A percentile compares a stretch with the other conserved stretches of the same genome.
These are phyloP conservation scores for Chrysaora quinquecirrha DNA, from an alignment of 30 jellyfish, hydroid and myxozoan species.

Conservation along the genomic window DNA sequence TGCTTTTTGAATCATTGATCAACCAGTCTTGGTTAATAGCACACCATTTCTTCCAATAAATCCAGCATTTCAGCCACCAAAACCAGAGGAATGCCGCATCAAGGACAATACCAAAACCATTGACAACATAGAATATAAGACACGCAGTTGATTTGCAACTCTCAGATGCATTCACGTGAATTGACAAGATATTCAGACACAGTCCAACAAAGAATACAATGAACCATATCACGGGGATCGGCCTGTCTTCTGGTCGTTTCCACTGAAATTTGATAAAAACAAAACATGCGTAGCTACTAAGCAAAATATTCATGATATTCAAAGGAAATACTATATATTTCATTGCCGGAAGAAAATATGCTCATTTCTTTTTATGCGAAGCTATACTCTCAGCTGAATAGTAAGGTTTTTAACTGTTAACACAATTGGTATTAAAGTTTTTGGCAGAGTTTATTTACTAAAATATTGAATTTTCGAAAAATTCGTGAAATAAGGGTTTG, in stretches of 20 bases:
- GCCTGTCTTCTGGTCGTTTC: slow-evolving; percentile 93
- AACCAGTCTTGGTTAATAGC: slow-evolving; percentile 95
- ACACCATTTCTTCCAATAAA: slow-evolving; percentile 95
- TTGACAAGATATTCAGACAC: slow-evolving; percentile 79
- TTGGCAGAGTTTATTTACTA: too few species aligned
- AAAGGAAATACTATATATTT: too few species aligned
- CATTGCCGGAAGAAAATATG: too few species aligned
- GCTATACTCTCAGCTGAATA: too few species aligned
- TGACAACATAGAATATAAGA: slow-evolving; percentile 91
- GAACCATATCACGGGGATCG: slow-evolving; percentile 95
- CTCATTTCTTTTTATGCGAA: too few species aligned
- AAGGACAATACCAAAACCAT: slow-evolving; percentile 93
- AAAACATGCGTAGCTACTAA: neutral
- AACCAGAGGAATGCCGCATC: slow-evolving; percentile 96
- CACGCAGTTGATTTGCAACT: slow-evolving; percentile 97
- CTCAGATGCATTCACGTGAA: slow-evolving; percentile 93
- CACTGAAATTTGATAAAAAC: slow-evolving; percentile 62
- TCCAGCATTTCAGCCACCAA: slow-evolving; percentile 86
- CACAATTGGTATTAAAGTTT: too few species aligned
- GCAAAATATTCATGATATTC: too few species aligned
- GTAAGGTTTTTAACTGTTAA: too few species aligned
- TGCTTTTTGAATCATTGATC: slow-evolving; percentile 46
- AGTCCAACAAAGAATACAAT: slow-evolving; percentile 91
- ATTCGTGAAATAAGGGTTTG: too few species aligned
- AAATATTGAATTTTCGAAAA: too few species aligned